These are phyloP conservation scores for Maccullochella peelii DNA, from an alignment of 2,113 vertebrate genomes.

Conservation along the genomic window DNA sequence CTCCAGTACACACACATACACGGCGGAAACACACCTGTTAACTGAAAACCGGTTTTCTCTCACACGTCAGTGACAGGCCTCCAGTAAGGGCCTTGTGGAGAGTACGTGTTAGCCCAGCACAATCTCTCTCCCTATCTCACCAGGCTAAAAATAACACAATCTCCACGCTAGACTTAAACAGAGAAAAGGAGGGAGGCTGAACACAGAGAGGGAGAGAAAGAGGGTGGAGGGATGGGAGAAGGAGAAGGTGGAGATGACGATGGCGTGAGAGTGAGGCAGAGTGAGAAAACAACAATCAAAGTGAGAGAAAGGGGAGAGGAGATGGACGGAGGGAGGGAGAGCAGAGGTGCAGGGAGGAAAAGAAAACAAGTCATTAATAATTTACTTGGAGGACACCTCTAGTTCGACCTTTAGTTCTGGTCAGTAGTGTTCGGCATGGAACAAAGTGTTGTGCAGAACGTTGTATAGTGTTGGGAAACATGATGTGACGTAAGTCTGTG, in stretches of 20 bases:
- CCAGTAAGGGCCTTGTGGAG: slow-evolving; percentile 58
- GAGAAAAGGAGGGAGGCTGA: slow-evolving; percentile 32
- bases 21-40: slow-evolving; percentile 9
- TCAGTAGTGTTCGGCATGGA: slow-evolving; percentile 45
- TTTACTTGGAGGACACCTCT: slow-evolving; percentile 70
- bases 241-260: slow-evolving; percentile 35
- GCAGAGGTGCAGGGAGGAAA: slow-evolving; percentile 34
- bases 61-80: slow-evolving; percentile 45
- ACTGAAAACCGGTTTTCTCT: slow-evolving; percentile 32
- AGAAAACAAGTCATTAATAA: slow-evolving; percentile 74
- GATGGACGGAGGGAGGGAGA: slow-evolving; percentile 20
- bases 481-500: slow-evolving; percentile 6
- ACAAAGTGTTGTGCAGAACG: slow-evolving; percentile 38
- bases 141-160: slow-evolving; percentile 75
- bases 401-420: slow-evolving; percentile 70
- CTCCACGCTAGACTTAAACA: slow-evolving; percentile 48
- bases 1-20: slow-evolving; percentile 8
- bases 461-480: slow-evolving; percentile 21
- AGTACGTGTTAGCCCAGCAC: slow-evolving; percentile 60
- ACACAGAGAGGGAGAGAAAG: not conserved
- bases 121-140: slow-evolving; percentile 52
- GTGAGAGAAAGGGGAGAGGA: slow-evolving; percentile 29
- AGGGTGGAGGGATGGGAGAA: slow-evolving; percentile 15
- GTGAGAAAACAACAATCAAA: slow-evolving; percentile 56
- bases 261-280: slow-evolving; percentile 32